Evolutionary conservation across 2,888 invertebrate species (phyloP), one percentile per base, ranked within the genome.

Genomic region (Drosophila kuntzei): DNA sequence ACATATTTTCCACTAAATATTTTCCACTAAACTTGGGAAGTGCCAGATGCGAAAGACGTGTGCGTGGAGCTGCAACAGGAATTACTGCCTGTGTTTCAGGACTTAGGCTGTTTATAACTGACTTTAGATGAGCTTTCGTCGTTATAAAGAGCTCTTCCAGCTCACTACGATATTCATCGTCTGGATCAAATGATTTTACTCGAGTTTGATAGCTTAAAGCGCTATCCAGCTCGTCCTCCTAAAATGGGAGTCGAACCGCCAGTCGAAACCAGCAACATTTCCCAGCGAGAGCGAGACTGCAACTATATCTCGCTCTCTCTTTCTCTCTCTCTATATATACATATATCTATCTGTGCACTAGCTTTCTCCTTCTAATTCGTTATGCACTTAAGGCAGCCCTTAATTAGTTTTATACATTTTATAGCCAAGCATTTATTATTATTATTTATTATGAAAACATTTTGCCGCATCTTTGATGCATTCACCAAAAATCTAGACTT

Each of bases 401-500:
- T 76, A 76, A 67, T 46, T 61, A 72, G 54, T 61, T 58, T 50
- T 54, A n/a, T n/a, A 65, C 25, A 47, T 34, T 44, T 57, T 57
- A 18, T 25, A 62, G 65, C 46, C 43, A 62, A 65, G 76, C 76
- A 59, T 62, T 65, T 63, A 71, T 67, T 34, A 34, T 34, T n/a
- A 34, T 71, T 64, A 79, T 76, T 79, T 60, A 63, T 79, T 63
- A 60, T 61, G 43, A 11, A 51, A 49, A 12, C 54, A 37, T 63
- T 75, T 72, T 67, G 76, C 58, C 54, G 59, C 76, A 71, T 54
- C 50, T 18, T 46, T n/a, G 61, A 58, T 77, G 59, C 49, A 61
- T 16, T 67, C 66, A 74, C 76, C 71, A 77, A 79, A 74, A 76
- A 75, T 57, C 44, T 75, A 75, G 76, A 22, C 9, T n/a, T 49